These are phyloP conservation scores for Nebria brevicollis DNA, from an alignment of 2,888 invertebrate species.

Conservation along the genomic window DNA sequence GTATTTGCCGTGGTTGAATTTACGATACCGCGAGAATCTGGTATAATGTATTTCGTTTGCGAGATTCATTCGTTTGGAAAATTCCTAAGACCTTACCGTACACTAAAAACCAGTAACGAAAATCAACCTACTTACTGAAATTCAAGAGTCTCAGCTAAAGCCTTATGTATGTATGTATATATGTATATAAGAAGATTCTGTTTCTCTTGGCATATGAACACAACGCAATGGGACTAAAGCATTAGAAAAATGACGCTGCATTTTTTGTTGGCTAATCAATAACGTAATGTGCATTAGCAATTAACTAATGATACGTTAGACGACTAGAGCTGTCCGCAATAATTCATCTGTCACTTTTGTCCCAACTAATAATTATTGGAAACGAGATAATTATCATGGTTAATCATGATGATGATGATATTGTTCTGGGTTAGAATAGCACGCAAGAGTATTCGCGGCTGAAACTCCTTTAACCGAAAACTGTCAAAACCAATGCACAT, in stretches of 20 bases:
- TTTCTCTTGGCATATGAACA: too few species aligned
- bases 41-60: constrained; percentile 22
- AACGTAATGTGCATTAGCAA: neutral
- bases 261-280: neutral
- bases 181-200: too few species aligned
- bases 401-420: neutral
- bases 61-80: constrained; percentile 21
- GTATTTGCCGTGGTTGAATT: constrained; percentile 21
- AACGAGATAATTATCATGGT: constrained; percentile 1
- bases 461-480: constrained; percentile 10
- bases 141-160: neutral
- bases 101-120: neutral
- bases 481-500: constrained; percentile 21
- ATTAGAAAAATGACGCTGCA: too few species aligned
- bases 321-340: neutral
- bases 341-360: neutral
- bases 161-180: neutral
- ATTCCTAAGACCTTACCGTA: neutral
- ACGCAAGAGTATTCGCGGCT: neutral
- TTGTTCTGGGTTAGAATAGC: neutral
- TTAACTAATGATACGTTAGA: neutral
- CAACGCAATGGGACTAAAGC: too few species aligned
- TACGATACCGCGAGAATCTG: neutral
- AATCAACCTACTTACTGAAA: neutral
- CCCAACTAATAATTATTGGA: neutral